phyloP scores from a whole-genome alignment of 2,888 invertebrate species.

The Hymenopus coronatus region DNA sequence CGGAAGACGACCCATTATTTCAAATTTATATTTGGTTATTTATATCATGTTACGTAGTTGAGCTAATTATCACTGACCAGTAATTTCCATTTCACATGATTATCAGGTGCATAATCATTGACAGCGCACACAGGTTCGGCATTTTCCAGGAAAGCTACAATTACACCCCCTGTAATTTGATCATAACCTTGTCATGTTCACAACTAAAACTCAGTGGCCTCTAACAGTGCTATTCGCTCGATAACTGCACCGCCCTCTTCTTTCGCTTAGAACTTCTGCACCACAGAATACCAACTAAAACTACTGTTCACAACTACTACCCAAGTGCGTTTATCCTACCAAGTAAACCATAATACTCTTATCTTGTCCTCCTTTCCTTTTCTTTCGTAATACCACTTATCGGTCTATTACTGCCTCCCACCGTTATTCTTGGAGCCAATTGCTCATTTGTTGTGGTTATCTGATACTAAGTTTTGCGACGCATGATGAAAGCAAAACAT shows the following conservation, averaged over 20 bases:
- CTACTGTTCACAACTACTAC: no score
- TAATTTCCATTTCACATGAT: neutral
- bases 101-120: neutral
- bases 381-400: no score
- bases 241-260: neutral
- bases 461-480: no score
- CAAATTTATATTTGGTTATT: neutral
- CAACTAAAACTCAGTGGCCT: neutral
- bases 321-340: no score
- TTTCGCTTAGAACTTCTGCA: neutral
- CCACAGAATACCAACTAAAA: no score
- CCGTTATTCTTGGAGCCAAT: no score
- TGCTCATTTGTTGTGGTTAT: no score
- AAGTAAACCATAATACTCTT: no score
- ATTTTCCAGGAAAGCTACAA: neutral
- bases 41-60: neutral
- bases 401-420: no score
- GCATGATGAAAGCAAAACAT: no score
- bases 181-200: neutral
- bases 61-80: neutral
- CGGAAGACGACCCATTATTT: conserved; percentile 24
- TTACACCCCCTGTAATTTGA: neutral
- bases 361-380: no score
- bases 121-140: neutral
- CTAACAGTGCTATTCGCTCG: neutral